Percentiles rank a stretch among this genome's conserved stretches.
Evolutionary conservation across 2,888 invertebrate genomes (phyloP).

Genomic region (Scaptomyza tumidula): DNA sequence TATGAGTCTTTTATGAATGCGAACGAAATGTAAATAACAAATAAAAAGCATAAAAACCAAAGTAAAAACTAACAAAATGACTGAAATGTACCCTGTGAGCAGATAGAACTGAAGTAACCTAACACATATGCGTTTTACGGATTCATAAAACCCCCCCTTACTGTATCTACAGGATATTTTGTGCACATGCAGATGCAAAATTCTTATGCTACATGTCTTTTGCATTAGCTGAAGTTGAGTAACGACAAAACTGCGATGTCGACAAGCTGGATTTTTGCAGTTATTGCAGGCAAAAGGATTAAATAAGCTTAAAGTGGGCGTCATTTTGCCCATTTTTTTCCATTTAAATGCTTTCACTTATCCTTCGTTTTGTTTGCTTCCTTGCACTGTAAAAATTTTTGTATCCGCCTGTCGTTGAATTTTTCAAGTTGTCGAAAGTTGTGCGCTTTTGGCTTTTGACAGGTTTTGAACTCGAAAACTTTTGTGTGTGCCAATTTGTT

Average conservation of each 20-base stretch:
- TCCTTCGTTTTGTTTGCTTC: constrained; percentile 22
- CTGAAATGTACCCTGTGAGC: constrained; percentile 7
- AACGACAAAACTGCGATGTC: constrained; percentile 37
- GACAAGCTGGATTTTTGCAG: constrained; percentile 34
- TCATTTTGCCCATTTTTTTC: not conserved
- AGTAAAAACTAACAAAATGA: not conserved
- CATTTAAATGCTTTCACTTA: constrained; percentile 38
- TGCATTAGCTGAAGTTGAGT: constrained; percentile 43
- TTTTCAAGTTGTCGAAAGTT: constrained; percentile 42
- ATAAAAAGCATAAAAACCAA: constrained; percentile 14
- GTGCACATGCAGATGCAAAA: constrained; percentile 7
- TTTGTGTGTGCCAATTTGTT: constrained; percentile 2
- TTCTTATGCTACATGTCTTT: constrained; percentile 47
- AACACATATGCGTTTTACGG: not conserved
- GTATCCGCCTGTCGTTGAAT: constrained; percentile 52
- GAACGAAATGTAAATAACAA: constrained; percentile 51
- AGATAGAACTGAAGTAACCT: not conserved
- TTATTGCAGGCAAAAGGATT: constrained; percentile 27
- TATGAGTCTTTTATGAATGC: constrained; percentile 43
- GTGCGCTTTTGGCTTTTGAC: constrained; percentile 10
- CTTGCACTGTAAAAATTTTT: constrained; percentile 24
- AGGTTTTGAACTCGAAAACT: not conserved
- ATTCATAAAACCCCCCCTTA: too few species aligned
- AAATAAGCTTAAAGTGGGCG: not conserved
- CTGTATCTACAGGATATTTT: constrained; percentile 23